These are phyloP conservation scores for Crax fasciolata DNA, from an alignment of 2,797 vertebrate genomes.

Conservation along the genomic window DNA sequence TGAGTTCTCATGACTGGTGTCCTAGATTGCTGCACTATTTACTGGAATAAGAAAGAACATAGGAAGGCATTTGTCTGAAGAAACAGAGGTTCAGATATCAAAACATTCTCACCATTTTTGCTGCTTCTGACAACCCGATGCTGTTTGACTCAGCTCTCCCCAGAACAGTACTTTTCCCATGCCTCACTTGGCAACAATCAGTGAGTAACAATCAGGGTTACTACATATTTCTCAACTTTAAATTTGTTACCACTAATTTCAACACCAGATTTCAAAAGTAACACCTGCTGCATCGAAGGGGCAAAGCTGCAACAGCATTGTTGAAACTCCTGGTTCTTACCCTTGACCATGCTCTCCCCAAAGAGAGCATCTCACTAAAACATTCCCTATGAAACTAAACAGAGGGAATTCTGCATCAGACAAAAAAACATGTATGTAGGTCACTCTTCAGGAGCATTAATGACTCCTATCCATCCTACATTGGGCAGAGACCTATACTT, in stretches of 20 bases:
- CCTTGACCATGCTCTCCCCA: neutral
- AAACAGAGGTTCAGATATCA: neutral
- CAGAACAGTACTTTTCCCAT: neutral
- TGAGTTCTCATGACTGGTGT: neutral
- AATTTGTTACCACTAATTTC: neutral
- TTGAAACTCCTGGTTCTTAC: neutral
- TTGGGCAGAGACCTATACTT: neutral
- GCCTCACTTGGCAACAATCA: neutral
- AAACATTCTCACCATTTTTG: neutral
- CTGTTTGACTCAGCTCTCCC: neutral
- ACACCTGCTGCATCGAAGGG: neutral
- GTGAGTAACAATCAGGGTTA: neutral
- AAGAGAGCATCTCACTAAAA: neutral
- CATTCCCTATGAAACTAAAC: neutral
- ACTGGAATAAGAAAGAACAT: neutral
- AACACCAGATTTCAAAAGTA: neutral
- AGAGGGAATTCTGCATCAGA: neutral
- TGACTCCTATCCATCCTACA: neutral
- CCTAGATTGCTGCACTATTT: neutral
- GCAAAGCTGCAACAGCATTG: neutral
- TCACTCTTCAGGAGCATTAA: neutral
- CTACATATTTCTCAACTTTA: neutral
- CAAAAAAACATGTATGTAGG: rapidly evolving
- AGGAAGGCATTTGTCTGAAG: neutral
- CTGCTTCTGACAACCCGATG: neutral